Evolutionary conservation across 2,888 invertebrate species (phyloP).

Genomic region (Teleiodes luculella): DNA sequence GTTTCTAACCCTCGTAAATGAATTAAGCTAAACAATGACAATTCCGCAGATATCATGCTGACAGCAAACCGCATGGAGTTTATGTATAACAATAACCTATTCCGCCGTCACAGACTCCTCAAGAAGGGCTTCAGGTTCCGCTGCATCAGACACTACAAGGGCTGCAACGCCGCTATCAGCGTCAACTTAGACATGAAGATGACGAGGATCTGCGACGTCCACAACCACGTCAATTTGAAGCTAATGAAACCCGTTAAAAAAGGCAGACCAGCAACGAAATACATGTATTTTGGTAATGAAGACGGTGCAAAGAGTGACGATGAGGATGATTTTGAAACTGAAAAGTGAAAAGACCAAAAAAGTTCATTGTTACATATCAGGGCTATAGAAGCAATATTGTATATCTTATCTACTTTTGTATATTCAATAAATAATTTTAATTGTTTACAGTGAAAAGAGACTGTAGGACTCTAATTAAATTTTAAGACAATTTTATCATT

Average conservation of each 20-base stretch:
- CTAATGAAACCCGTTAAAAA: background rate
- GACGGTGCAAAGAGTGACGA: background rate
- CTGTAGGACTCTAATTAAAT: too few species aligned
- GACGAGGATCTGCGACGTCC: background rate
- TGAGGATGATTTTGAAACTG: background rate
- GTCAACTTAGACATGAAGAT: background rate
- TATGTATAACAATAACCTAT: background rate
- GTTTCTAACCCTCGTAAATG: too few species aligned
- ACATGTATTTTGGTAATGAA: background rate
- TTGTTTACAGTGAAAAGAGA: too few species aligned
- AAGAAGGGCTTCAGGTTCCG: background rate
- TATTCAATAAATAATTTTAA: too few species aligned
- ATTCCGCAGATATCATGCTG: background rate
- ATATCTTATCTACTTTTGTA: too few species aligned
- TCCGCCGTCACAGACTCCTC: background rate
- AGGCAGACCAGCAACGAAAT: background rate
- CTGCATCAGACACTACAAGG: background rate
- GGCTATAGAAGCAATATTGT: too few species aligned
- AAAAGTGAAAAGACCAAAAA: too few species aligned
- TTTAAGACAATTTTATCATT: too few species aligned
- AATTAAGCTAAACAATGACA: too few species aligned
- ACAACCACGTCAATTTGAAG: background rate
- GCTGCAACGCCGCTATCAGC: slow-evolving; percentile 1
- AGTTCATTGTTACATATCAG: too few species aligned
- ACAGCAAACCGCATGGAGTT: background rate